Evolutionary conservation across 2,797 vertebrate species (phyloP), one percentile per base, ranked within the genome.

Genomic region (Sebastiscus tertius): DNA sequence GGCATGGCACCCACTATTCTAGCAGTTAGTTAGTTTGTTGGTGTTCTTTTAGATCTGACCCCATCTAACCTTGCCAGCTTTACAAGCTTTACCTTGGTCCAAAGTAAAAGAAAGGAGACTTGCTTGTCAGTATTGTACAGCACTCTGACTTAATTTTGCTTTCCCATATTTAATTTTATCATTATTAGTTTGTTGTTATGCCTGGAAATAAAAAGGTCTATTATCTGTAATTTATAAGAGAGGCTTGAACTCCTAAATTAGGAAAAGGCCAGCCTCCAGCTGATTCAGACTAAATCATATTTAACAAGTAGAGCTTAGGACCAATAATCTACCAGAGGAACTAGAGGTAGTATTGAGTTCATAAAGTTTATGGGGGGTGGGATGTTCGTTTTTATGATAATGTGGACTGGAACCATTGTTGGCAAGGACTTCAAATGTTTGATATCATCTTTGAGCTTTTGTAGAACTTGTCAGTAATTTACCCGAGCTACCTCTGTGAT

Each of bases 281-380:
- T 73, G 36, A 33, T 77, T 80, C 49, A 59, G 31, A 62, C 24
- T 20, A 18, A 66, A 22, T 49, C 52, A 61, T 78, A 58, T 39
- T 54, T 24, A 54, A 59, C 16, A 10, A 71, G 52, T 2, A 18
- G 29, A 65, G 39, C 20, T 63, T 6, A 66, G 42, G 54, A 55
- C 18, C 16, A 36, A 36, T 42, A 60, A 42, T 24, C 46, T 46
- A 56, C 4, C 34, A 63, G 36, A 31, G 39, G 42, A 73, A 24
- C 70, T 9, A 3, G 27, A 70, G 61, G 36, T 24, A 34, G 16
- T 31, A 36, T 10, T 49, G 46, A 83, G 61, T 72, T 69, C 46
- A 69, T 82, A 36, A 86, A 69, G 63, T 86, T 82, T 62, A 88
- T 69, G 49, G 52, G 3, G 27, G 60, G 7, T 66, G 22, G 31